Evolutionary conservation across 2,797 vertebrate species (phyloP).

Genomic region (Australoheros facetus): DNA sequence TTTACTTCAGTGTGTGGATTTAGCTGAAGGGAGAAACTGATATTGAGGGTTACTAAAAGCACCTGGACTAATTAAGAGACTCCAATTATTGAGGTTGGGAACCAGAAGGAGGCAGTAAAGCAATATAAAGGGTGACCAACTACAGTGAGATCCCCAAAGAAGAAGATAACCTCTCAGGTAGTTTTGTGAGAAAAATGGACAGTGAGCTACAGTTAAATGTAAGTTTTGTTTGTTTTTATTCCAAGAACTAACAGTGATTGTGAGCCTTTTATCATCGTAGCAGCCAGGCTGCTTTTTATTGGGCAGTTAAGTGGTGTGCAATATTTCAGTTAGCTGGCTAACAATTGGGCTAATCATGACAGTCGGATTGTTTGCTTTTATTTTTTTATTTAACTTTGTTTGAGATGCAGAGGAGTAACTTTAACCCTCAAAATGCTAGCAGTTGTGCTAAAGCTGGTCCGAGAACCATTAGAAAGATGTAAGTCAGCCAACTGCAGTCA

Average conservation of each 20-base stretch:
- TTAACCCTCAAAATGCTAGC: background rate
- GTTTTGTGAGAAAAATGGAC: background rate
- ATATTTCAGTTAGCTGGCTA: background rate
- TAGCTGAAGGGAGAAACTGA: background rate
- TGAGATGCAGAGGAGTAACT: background rate
- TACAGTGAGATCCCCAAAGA: background rate
- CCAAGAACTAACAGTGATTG: background rate
- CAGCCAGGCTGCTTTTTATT: background rate
- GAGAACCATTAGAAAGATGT: background rate
- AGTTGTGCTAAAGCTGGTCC: background rate
- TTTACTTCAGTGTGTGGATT: background rate
- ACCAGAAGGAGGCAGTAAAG: background rate
- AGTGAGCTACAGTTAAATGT: background rate
- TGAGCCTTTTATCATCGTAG: background rate
- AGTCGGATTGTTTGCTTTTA: background rate
- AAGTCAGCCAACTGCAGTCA: too few species aligned
- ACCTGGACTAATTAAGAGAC: background rate
- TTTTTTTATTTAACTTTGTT: background rate
- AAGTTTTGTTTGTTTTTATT: background rate
- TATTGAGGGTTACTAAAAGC: background rate
- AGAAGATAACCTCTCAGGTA: background rate
- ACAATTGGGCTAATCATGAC: background rate
- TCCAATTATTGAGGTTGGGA: background rate
- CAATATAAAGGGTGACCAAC: background rate
- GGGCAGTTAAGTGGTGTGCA: background rate